Evolutionary conservation across 1,140 invertebrate species (phyloP).

Genomic region (Asobara japonica): DNA sequence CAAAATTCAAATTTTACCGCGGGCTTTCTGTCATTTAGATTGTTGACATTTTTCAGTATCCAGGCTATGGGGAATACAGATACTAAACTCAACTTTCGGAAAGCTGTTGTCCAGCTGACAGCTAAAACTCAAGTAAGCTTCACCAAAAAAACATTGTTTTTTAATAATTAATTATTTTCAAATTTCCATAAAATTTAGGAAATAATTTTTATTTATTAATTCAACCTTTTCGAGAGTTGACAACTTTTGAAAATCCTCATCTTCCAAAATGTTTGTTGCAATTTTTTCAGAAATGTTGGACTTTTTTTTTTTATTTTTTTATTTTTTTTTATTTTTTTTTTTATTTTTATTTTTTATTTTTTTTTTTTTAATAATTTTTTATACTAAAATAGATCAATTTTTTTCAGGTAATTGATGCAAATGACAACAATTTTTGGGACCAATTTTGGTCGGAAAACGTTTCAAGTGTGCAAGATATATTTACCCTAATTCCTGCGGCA

Average conservation of each 20-base stretch:
- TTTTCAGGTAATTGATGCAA: constrained; percentile 85
- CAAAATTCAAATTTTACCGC: background rate
- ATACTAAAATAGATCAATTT: no score
- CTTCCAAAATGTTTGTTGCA: no score
- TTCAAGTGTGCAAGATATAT: constrained; percentile 95
- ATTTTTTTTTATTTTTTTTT: no score
- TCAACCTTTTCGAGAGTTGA: no score
- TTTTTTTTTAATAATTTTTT: no score
- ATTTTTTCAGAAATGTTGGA: no score
- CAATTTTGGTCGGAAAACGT: constrained; percentile 98
- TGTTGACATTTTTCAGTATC: background rate
- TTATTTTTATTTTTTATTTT: no score
- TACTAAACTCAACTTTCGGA: constrained; percentile 96
- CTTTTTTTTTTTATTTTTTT: no score
- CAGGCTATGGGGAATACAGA: constrained; percentile 97
- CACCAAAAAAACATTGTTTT: constrained; percentile 19
- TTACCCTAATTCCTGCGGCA: constrained; percentile 91
- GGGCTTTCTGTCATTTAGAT: background rate
- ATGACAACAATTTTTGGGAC: constrained; percentile 97
- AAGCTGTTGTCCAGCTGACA: constrained; percentile 96
- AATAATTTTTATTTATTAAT: no score
- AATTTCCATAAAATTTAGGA: no score
- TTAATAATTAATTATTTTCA: background rate
- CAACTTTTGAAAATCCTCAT: no score
- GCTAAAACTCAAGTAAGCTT: constrained; percentile 89